Evolutionary conservation across 2,113 vertebrate species (phyloP).

Genomic region (Misgurnus mizolepis): DNA sequence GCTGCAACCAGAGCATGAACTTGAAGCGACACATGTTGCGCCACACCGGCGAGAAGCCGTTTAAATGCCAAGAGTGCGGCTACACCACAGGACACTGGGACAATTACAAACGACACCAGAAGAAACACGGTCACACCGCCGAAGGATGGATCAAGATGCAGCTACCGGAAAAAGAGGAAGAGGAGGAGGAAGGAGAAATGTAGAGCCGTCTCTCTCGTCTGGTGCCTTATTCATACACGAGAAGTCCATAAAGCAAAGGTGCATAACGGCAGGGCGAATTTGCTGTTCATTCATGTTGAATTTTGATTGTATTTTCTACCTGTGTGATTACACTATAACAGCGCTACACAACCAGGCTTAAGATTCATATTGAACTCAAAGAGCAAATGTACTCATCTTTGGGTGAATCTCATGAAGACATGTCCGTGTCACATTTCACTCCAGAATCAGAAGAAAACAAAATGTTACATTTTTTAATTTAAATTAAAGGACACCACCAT

Average conservation of each 20-base stretch:
- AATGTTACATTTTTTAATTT: neutral
- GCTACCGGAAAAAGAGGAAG: conserved; percentile 60
- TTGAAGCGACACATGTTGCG: conserved; percentile 97
- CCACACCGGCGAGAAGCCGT: conserved; percentile 94
- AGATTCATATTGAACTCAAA: neutral
- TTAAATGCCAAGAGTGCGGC: conserved; percentile 88
- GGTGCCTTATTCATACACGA: conserved; percentile 40
- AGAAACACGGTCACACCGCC: conserved; percentile 87
- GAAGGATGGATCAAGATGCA: conserved; percentile 84
- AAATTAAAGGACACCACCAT: neutral
- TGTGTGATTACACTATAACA: neutral
- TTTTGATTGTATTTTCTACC: conserved; percentile 10
- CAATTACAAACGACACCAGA: conserved; percentile 98
- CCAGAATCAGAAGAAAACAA: neutral
- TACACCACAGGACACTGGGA: conserved; percentile 99
- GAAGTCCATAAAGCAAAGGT: neutral
- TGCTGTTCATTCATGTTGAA: neutral
- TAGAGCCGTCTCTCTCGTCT: conserved; percentile 10
- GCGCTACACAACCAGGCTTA: neutral
- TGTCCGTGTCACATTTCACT: neutral
- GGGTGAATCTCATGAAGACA: conserved; percentile 18
- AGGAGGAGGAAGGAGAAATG: conserved; percentile 58
- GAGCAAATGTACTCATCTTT: neutral
- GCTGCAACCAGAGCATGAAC: conserved; percentile 99
- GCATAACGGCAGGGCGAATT: neutral